phyloP scores from a whole-genome alignment of 2,888 invertebrate species.

The Sminthurides aquaticus region DNA sequence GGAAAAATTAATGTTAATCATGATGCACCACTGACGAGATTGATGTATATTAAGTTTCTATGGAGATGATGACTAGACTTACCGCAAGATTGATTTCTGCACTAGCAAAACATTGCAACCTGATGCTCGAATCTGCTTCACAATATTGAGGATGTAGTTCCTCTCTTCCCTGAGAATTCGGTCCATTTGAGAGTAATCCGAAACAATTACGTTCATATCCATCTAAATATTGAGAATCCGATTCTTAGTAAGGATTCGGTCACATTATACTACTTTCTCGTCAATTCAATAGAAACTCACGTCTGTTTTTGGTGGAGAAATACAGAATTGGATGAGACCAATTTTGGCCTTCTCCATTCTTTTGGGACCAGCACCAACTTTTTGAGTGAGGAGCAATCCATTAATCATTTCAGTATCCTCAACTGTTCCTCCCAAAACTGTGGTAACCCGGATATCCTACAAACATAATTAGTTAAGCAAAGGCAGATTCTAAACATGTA shows the following conservation, averaged over 20 bases:
- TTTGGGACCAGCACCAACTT: constrained; percentile 81
- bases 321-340: constrained; percentile 97
- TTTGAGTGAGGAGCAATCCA: constrained; percentile 90
- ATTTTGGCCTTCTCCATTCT: constrained; percentile 96
- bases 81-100: constrained; percentile 72
- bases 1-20: constrained; percentile 38
- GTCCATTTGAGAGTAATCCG: constrained; percentile 99
- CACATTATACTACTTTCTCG: too few relatives aligned
- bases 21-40: background rate
- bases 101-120: constrained; percentile 97
- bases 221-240: too few relatives aligned
- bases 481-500: background rate
- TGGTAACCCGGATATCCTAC: constrained; percentile 88
- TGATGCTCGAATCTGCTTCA: constrained; percentile 96
- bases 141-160: constrained; percentile 93
- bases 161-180: constrained; percentile 95
- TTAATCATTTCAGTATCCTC: constrained; percentile 94
- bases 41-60: background rate
- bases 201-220: constrained; percentile 91
- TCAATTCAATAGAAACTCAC: too few relatives aligned
- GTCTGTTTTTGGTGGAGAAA: constrained; percentile 98
- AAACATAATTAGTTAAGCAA: constrained; percentile 21
- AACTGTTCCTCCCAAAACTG: constrained; percentile 90
- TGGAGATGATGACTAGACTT: constrained; percentile 35
- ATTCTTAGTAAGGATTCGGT: too few relatives aligned